phyloP scores from a whole-genome alignment of 2,113 vertebrate species.

The Acrocephalus kingi region DNA sequence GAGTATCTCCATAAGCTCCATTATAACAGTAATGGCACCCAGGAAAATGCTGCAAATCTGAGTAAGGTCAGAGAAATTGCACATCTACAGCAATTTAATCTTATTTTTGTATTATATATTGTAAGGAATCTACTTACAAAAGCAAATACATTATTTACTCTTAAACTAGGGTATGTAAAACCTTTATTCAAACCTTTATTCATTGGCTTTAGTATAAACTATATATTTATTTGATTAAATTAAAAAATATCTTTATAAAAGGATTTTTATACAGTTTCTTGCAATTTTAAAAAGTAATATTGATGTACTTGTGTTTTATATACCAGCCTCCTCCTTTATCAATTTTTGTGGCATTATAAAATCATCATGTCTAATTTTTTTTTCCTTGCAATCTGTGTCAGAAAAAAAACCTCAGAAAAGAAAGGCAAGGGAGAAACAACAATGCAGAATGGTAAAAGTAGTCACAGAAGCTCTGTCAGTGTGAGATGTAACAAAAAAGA shows the following conservation, averaged over 20 bases:
- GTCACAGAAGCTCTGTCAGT: not conserved
- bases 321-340: not conserved
- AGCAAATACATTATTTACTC: not conserved
- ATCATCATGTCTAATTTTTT: not conserved
- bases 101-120: not conserved
- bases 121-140: not conserved
- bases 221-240: not conserved
- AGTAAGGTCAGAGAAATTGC: slow-evolving; percentile 35
- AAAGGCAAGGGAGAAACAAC: not conserved
- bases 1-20: not conserved
- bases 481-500: not conserved
- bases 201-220: not conserved
- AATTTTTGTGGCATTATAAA: not conserved
- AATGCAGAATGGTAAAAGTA: not conserved
- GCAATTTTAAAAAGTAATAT: not conserved
- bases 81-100: slow-evolving; percentile 10
- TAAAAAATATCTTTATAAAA: not conserved
- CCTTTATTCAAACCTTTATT: not conserved
- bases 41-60: slow-evolving; percentile 22
- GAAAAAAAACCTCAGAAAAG: not conserved
- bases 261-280: not conserved
- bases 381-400: not conserved
- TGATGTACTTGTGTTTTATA: not conserved
- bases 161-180: not conserved
- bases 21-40: slow-evolving; percentile 22